Conservation (phyloP, 1,140 invertebrate species). For the Gryllus bimaculatus region DNA sequence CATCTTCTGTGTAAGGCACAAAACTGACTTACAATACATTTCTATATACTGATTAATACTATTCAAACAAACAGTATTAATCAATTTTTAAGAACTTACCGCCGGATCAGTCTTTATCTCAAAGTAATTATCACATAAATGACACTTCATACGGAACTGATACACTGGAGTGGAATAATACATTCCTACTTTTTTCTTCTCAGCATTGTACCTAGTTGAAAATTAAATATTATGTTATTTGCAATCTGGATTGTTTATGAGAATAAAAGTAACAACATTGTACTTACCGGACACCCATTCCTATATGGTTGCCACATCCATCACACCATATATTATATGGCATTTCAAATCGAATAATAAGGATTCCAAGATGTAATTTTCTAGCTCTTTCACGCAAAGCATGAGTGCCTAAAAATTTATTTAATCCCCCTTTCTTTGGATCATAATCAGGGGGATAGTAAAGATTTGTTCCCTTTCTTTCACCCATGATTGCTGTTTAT, state of each 20-base stretch:
- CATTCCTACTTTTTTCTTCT: conserved; percentile 97
- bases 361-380: conserved; percentile 91
- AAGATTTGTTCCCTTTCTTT: conserved; percentile 94
- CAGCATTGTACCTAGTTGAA: conserved; percentile 79
- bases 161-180: conserved; percentile 97
- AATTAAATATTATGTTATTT: conserved; percentile 17
- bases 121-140: conserved; percentile 96
- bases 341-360: conserved; percentile 99
- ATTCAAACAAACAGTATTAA: too few species aligned
- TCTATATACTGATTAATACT: too few species aligned
- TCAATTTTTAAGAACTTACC: conserved; percentile 42
- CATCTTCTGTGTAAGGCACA: too few species aligned
- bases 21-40: too few species aligned
- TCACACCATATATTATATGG: conserved; percentile 99
- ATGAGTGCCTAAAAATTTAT: conserved; percentile 91
- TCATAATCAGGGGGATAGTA: conserved; percentile 99
- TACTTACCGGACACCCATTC: conserved; percentile 83
- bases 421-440: conserved; percentile 82
- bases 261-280: background rate
- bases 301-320: conserved; percentile 96
- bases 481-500: conserved; percentile 62
- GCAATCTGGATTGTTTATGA: background rate
- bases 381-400: conserved; percentile 88
- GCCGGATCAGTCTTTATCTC: conserved; percentile 98
- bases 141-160: conserved; percentile 99